Evolutionary conservation across 2,797 vertebrate genomes (phyloP).

Genomic region (Synaphobranchus kaupii): DNA sequence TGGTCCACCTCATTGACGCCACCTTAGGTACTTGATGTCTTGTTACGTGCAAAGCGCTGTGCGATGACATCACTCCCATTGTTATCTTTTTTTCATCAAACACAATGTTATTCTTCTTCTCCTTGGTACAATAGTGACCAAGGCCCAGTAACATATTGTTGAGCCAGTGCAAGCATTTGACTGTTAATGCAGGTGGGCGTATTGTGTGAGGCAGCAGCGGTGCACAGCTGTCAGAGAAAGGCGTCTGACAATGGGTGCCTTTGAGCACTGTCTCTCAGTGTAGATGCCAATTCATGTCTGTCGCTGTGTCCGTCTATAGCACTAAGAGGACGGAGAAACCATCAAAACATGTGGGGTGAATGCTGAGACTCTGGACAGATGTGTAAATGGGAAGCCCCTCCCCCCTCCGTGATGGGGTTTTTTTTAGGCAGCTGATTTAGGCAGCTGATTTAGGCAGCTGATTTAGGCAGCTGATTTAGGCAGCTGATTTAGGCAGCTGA

Average conservation of each 20-base stretch:
- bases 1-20: slow-evolving; percentile 35
- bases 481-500: too few relatives aligned
- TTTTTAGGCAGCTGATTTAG: slow-evolving; percentile 18
- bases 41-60: slow-evolving; percentile 48
- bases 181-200: slow-evolving; percentile 68
- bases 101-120: slow-evolving; percentile 65
- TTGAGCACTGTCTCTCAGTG: slow-evolving; percentile 62
- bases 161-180: slow-evolving; percentile 51
- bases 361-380: neutral
- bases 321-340: neutral
- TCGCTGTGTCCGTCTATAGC: slow-evolving; percentile 15
- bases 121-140: slow-evolving; percentile 65
- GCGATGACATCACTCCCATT: slow-evolving; percentile 74
- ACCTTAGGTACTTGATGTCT: slow-evolving; percentile 55
- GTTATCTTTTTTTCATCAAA: slow-evolving; percentile 72
- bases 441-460: too few relatives aligned
- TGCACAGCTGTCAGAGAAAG: slow-evolving; percentile 65
- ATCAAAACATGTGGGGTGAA: neutral
- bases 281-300: slow-evolving; percentile 63
- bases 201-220: slow-evolving; percentile 65
- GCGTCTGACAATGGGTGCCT: slow-evolving; percentile 69
- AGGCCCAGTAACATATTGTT: slow-evolving; percentile 65
- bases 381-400: slow-evolving; percentile 21
- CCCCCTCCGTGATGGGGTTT: neutral
- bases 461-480: too few relatives aligned